These are phyloP conservation scores for Lepidochitona cinerea DNA, from an alignment of 2,888 invertebrate species.

Conservation along the genomic window DNA sequence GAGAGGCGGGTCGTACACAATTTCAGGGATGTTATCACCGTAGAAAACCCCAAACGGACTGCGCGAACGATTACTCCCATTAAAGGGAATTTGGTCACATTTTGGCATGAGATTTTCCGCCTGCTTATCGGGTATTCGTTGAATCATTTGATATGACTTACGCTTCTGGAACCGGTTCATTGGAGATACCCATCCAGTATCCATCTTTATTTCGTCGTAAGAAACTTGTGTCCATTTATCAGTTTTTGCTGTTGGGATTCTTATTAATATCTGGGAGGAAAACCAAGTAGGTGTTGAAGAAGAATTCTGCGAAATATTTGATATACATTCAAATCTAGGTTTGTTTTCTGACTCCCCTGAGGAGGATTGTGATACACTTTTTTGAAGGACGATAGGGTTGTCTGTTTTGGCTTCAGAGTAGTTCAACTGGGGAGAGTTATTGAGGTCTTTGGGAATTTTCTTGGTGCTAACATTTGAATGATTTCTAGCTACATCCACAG, in stretches of 20 bases:
- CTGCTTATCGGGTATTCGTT: background rate
- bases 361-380: background rate
- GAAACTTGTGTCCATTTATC: conserved; percentile 37
- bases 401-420: background rate
- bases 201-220: conserved; percentile 37
- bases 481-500: background rate
- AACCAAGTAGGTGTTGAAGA: background rate
- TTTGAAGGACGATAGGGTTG: background rate
- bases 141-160: background rate
- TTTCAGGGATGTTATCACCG: background rate
- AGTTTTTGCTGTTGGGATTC: conserved; percentile 14
- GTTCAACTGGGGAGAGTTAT: background rate
- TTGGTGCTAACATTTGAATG: background rate
- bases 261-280: conserved; percentile 6
- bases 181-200: conserved; percentile 39
- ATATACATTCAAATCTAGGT: background rate
- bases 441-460: background rate
- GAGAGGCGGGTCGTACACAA: background rate
- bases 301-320: background rate
- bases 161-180: background rate
- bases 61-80: background rate
- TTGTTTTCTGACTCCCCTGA: background rate
- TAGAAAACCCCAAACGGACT: background rate
- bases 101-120: background rate
- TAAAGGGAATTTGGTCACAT: background rate